A percentile compares a stretch with the other conserved stretches of the same genome.
These are phyloP conservation scores for Microctonus aethiopoides DNA, from an alignment of 2,888 invertebrate species.

Conservation along the genomic window DNA sequence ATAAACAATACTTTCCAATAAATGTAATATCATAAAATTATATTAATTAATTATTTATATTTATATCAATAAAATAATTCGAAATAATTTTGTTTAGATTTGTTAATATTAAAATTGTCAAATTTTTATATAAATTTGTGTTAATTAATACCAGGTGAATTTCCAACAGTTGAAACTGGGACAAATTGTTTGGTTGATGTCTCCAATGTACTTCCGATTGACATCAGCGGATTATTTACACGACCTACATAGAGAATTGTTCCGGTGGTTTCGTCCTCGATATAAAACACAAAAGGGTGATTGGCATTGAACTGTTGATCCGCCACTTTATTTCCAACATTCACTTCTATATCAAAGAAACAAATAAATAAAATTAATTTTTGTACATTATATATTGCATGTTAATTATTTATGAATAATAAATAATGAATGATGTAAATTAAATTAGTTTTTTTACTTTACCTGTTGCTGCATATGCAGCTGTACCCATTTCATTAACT, in stretches of 20 bases:
- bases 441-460: too few species aligned
- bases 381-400: neutral
- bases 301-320: constrained; percentile 75
- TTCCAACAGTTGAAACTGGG: neutral
- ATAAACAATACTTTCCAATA: too few species aligned
- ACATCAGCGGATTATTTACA: constrained; percentile 73
- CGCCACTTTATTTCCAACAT: constrained; percentile 80
- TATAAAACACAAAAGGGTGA: constrained; percentile 83
- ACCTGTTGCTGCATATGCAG: constrained; percentile 79
- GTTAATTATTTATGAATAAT: too few species aligned
- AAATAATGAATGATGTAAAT: neutral
- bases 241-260: constrained; percentile 81
- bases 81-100: too few species aligned
- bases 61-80: too few species aligned
- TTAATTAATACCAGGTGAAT: constrained; percentile 20
- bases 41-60: too few species aligned
- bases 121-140: too few species aligned
- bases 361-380: neutral
- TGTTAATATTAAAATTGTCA: too few species aligned
- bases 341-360: constrained; percentile 69
- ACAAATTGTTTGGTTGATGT: constrained; percentile 27
- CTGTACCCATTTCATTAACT: constrained; percentile 80
- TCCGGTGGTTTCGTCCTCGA: constrained; percentile 80
- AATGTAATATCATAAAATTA: too few species aligned
- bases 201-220: constrained; percentile 58